Conservation (phyloP, 2,797 vertebrate genomes). For the Tangara arthus region DNA sequence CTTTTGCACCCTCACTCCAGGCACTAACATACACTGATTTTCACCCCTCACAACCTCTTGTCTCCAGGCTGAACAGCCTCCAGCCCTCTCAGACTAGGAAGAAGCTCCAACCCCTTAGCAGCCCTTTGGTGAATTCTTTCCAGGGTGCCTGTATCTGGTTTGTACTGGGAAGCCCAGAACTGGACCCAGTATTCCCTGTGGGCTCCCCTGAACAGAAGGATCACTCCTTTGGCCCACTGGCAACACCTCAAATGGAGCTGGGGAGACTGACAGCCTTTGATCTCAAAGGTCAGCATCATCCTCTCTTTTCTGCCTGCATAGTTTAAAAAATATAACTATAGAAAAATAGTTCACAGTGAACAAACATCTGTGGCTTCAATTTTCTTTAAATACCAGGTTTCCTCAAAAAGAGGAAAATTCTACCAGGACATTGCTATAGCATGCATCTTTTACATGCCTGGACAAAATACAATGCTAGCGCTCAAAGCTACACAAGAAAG, state of each 20-base stretch:
- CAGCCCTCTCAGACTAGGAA: accelerated
- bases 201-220: neutral
- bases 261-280: neutral
- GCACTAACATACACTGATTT: no score
- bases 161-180: neutral
- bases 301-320: neutral
- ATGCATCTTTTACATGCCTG: neutral
- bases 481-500: neutral
- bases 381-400: neutral
- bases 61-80: neutral
- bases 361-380: neutral
- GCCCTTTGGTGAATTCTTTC: neutral
- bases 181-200: neutral
- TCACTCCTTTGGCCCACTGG: neutral
- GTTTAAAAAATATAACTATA: accelerated
- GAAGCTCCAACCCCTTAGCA: neutral
- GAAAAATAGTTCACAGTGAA: neutral
- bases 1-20: neutral
- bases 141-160: no score
- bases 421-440: neutral
- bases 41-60: accelerated
- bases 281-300: neutral
- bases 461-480: neutral
- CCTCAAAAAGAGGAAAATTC: neutral
- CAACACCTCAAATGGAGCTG: accelerated